These are phyloP conservation scores for Papilio machaon DNA, from an alignment of 1,140 invertebrate genomes.

Conservation along the genomic window DNA sequence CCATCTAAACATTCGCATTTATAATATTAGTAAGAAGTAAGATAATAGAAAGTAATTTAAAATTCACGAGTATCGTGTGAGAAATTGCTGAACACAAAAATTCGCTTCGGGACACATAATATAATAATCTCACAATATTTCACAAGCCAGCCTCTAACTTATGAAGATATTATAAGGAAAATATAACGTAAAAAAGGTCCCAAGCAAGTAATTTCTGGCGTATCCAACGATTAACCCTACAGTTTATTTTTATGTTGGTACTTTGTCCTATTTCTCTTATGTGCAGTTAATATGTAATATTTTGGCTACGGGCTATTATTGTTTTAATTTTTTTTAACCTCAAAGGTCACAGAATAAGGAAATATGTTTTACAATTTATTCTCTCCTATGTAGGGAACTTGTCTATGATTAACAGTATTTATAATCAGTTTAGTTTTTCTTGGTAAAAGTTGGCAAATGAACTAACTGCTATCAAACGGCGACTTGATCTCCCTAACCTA, in stretches of 20 bases:
- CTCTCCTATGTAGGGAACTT: no score
- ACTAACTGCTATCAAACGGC: no score
- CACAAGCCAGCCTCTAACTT: constrained; percentile 14
- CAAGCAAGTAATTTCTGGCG: constrained; percentile 26
- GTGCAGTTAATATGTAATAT: constrained; percentile 15
- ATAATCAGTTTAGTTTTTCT: no score
- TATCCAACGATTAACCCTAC: constrained; percentile 32
- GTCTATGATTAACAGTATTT: no score
- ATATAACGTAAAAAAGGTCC: constrained; percentile 28
- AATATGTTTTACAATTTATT: not conserved
- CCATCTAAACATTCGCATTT: no score
- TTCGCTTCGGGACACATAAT: constrained; percentile 18
- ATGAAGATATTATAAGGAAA: constrained; percentile 36
- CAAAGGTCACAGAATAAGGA: not conserved
- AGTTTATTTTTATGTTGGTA: constrained; percentile 9
- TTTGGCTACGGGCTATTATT: not conserved
- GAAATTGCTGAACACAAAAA: constrained; percentile 6
- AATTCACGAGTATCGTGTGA: constrained; percentile 24
- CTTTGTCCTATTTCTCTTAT: constrained; percentile 12
- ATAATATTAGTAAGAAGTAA: no score
- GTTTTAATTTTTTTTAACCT: constrained; percentile 4
- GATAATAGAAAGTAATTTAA: constrained; percentile 3
- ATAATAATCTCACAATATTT: constrained; percentile 33
- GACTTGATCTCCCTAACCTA: no score
- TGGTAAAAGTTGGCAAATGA: no score